A percentile compares a stretch with the other conserved stretches of the same genome.
Evolutionary conservation across 2,888 invertebrate genomes (phyloP).

Genomic region (Dasysyrphus albostriatus): DNA sequence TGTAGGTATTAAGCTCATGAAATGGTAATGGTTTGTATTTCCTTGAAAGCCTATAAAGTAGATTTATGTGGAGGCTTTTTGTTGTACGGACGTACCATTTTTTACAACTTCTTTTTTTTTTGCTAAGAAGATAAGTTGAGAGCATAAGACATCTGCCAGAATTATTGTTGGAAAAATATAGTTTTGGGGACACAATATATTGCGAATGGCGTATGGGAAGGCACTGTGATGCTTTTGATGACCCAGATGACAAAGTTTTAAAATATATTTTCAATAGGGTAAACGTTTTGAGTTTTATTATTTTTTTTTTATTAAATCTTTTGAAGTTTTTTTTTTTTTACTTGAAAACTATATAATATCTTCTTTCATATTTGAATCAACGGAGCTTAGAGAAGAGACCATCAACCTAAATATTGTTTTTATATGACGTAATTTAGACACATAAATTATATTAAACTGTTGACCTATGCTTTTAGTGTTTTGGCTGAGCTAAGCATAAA

Average conservation of each 20-base stretch:
- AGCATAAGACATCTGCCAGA: conserved; percentile 31
- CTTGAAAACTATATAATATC: background rate
- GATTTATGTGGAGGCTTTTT: conserved; percentile 53
- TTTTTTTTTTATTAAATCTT: background rate
- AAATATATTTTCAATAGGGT: conserved; percentile 24
- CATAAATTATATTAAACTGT: too few species aligned
- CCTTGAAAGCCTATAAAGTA: conserved; percentile 66
- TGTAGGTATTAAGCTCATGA: conserved; percentile 32
- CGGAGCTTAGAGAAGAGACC: background rate
- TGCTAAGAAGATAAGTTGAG: conserved; percentile 4
- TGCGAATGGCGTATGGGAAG: background rate
- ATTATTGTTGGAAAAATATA: conserved; percentile 22
- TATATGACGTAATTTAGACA: too few species aligned
- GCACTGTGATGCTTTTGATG: background rate
- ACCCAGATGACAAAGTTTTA: conserved; percentile 32
- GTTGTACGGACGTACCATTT: background rate
- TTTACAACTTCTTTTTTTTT: conserved; percentile 18
- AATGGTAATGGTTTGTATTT: conserved; percentile 60
- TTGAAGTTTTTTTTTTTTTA: background rate
- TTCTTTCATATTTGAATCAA: background rate
- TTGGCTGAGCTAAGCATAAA: too few species aligned
- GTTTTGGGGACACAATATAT: conserved; percentile 16
- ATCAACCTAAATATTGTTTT: background rate
- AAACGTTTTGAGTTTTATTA: conserved; percentile 7
- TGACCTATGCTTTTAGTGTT: too few species aligned